Conservation (phyloP, 2,797 vertebrate genomes). For the Sus cebifrons region DNA sequence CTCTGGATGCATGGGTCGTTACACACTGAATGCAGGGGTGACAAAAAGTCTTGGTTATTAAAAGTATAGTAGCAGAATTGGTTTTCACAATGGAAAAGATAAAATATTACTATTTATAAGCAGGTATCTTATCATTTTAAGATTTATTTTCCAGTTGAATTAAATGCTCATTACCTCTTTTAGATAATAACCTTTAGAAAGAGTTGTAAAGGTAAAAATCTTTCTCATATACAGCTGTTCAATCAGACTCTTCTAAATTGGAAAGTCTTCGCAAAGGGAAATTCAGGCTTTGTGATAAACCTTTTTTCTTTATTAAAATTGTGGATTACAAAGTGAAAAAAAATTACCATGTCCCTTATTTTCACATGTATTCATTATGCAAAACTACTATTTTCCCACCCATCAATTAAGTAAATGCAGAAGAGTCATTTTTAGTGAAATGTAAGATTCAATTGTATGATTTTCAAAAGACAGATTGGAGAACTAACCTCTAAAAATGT, state of each 20-base stretch:
- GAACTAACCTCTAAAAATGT: background rate
- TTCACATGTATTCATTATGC: background rate
- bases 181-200: conserved; percentile 68
- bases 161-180: conserved; percentile 71
- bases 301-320: conserved; percentile 41
- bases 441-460: background rate
- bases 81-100: conserved; percentile 71
- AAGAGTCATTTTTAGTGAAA: background rate
- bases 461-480: background rate
- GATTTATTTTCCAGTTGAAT: conserved; percentile 72
- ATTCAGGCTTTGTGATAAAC: background rate
- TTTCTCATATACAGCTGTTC: background rate
- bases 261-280: background rate
- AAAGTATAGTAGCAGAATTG: conserved; percentile 73
- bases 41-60: conserved; percentile 73
- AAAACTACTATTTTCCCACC: background rate
- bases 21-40: conserved; percentile 73
- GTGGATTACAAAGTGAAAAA: conserved; percentile 38
- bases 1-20: conserved; percentile 73
- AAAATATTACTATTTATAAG: conserved; percentile 78
- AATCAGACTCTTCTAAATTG: conserved; percentile 20
- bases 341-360: background rate
- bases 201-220: conserved; percentile 48
- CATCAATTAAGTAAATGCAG: background rate
- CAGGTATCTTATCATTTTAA: conserved; percentile 69